These are phyloP conservation scores for Xerus inauris DNA, from an alignment of 2,113 vertebrate species.

Conservation along the genomic window DNA sequence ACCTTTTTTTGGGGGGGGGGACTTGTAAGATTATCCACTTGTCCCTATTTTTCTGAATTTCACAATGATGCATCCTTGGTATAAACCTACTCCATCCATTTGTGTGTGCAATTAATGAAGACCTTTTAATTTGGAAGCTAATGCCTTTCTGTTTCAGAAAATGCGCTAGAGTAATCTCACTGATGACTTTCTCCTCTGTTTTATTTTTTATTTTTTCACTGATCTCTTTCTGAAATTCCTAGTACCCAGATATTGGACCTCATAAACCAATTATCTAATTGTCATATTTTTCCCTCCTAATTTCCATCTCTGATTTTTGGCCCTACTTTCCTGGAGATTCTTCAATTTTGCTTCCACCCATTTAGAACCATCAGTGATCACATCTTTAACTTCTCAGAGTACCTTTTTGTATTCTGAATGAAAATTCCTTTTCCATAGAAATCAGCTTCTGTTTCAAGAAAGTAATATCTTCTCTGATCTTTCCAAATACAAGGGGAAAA, in stretches of 20 bases:
- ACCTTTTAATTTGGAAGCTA: neutral
- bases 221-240: neutral
- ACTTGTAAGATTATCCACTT: neutral
- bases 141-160: neutral
- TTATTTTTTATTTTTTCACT: neutral
- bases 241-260: neutral
- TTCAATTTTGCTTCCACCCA: slow-evolving; percentile 34
- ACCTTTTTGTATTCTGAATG: neutral
- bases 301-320: slow-evolving; percentile 8
- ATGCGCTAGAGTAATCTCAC: neutral
- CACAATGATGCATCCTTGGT: neutral
- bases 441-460: slow-evolving; percentile 32
- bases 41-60: neutral
- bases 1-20: no score
- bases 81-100: neutral
- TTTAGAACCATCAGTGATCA: neutral
- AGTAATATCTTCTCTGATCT: neutral
- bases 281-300: neutral
- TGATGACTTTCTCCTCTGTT: neutral
- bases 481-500: slow-evolving; percentile 8
- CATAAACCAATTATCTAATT: neutral
- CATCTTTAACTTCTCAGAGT: slow-evolving; percentile 35
- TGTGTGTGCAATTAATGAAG: neutral
- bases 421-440: slow-evolving; percentile 25
- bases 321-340: neutral